A percentile compares a stretch with the other conserved stretches of the same genome.
Evolutionary conservation across 2,888 invertebrate genomes (phyloP).

Genomic region (Buathra laborator): DNA sequence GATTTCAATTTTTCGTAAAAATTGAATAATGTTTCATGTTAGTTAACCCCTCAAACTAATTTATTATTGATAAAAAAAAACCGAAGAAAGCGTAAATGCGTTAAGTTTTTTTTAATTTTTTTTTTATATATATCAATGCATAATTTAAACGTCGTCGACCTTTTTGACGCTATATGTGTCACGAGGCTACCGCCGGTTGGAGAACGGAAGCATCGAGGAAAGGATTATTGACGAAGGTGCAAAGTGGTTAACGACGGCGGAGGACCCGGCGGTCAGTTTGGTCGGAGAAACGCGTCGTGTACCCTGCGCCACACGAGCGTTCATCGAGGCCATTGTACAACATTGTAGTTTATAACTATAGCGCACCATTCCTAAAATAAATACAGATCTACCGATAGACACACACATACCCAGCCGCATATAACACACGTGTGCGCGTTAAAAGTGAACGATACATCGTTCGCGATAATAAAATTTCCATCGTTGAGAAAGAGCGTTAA

Average conservation of each 20-base stretch:
- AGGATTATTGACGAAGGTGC: slow-evolving; percentile 72
- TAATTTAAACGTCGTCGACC: background rate
- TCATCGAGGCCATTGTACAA: slow-evolving; percentile 19
- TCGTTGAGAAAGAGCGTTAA: background rate
- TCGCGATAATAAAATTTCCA: background rate
- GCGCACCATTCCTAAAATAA: background rate
- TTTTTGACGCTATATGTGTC: slow-evolving; percentile 37
- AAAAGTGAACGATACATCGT: background rate
- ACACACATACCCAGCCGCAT: background rate
- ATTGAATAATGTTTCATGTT: background rate
- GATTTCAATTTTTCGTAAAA: background rate
- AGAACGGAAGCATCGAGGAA: slow-evolving; percentile 62
- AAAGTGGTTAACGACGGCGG: slow-evolving; percentile 77
- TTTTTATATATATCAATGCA: background rate
- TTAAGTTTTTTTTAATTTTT: background rate
- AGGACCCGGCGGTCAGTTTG: slow-evolving; percentile 73
- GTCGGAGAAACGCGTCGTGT: slow-evolving; percentile 64
- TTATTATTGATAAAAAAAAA: background rate
- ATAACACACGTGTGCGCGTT: background rate
- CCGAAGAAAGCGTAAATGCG: background rate
- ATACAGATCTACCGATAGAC: background rate
- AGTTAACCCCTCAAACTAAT: background rate
- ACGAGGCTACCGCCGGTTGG: slow-evolving; percentile 27
- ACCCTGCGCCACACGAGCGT: slow-evolving; percentile 37
- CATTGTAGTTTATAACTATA: slow-evolving; percentile 36